A percentile compares a stretch with the other conserved stretches of the same genome.
Conservation (phyloP, 2,113 vertebrate species). For the Delphinapterus leucas region DNA sequence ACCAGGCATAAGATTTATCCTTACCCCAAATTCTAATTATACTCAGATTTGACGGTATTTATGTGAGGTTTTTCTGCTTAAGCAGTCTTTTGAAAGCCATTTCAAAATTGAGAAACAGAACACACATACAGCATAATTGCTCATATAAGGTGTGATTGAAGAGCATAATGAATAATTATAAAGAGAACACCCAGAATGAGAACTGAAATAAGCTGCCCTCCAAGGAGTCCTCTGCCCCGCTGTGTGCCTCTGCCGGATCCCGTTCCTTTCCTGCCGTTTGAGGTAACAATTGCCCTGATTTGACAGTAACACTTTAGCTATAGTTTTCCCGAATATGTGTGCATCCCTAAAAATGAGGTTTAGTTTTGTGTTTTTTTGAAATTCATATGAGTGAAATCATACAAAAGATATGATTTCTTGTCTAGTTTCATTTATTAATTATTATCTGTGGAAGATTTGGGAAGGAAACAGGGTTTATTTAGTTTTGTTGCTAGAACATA, state of each 20-base stretch:
- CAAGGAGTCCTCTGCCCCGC: background rate
- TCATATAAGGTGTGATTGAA: background rate
- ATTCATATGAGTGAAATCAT: background rate
- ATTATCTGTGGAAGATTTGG: background rate
- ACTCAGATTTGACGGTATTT: background rate
- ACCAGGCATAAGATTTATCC: background rate
- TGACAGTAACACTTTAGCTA: background rate
- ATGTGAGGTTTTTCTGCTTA: background rate
- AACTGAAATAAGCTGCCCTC: background rate
- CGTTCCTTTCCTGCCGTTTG: accelerated
- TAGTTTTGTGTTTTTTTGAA: background rate
- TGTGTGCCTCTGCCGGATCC: background rate
- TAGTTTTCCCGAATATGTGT: background rate
- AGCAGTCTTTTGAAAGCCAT: background rate
- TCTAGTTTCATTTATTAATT: background rate
- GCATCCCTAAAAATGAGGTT: background rate
- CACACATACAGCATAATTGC: background rate
- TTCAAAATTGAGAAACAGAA: background rate
- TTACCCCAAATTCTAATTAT: background rate
- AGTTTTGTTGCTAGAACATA: background rate
- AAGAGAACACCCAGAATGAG: background rate
- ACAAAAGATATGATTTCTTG: background rate
- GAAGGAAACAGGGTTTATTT: background rate
- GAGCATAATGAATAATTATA: background rate
- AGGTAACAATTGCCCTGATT: background rate